Evolutionary conservation across 2,113 vertebrate genomes (phyloP).

Genomic region (Meles meles): DNA sequence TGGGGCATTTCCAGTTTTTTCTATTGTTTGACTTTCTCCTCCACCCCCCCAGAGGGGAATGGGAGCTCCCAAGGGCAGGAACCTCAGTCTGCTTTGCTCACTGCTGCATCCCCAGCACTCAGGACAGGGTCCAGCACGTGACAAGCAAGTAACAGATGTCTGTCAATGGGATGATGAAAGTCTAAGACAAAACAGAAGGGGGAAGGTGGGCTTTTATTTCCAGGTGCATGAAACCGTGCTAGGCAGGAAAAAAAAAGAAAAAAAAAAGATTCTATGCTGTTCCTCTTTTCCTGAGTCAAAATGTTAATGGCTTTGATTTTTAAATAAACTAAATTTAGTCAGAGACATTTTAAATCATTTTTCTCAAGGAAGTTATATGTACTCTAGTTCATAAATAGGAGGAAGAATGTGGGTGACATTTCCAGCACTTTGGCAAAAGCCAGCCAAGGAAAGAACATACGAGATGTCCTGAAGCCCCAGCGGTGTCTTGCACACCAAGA

Average conservation of each 20-base stretch:
- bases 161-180: fast-evolving
- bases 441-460: neutral
- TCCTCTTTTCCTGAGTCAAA: neutral
- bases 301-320: neutral
- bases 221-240: neutral
- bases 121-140: fast-evolving
- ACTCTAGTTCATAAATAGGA: neutral
- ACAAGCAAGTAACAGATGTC: neutral
- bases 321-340: neutral
- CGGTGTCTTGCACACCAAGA: fast-evolving
- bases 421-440: neutral
- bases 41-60: fast-evolving
- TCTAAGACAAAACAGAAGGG: fast-evolving
- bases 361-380: neutral
- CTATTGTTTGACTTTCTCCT: neutral
- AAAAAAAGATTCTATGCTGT: fast-evolving
- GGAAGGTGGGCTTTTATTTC: fast-evolving
- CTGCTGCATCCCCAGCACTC: fast-evolving
- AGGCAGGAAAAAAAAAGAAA: too few relatives aligned
- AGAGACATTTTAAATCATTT: neutral
- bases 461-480: neutral
- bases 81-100: fast-evolving
- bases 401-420: neutral
- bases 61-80: fast-evolving
- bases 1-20: fast-evolving